Evolutionary conservation across 2,797 vertebrate species (phyloP).

Genomic region (Allobates femoralis): DNA sequence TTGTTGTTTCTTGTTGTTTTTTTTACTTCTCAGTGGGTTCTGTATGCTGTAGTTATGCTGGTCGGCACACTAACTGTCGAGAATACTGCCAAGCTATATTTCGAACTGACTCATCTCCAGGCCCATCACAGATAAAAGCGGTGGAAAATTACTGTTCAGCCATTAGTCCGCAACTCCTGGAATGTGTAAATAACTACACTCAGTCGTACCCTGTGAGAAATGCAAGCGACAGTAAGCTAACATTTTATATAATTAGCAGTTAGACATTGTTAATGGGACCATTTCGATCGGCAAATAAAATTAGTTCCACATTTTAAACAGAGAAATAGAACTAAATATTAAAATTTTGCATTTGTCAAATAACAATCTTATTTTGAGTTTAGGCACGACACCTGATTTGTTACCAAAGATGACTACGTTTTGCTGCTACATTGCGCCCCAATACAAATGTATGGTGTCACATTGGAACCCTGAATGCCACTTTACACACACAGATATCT

Average conservation of each 20-base stretch:
- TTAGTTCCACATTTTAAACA: not conserved
- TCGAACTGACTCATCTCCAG: conserved; percentile 95
- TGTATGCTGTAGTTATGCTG: conserved; percentile 93
- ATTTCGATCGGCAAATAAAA: not conserved
- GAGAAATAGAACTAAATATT: not conserved
- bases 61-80: conserved; percentile 94
- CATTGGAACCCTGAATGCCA: no score
- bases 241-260: conserved; percentile 2
- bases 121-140: conserved; percentile 92
- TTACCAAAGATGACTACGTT: no score
- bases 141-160: conserved; percentile 93
- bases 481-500: no score
- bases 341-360: not conserved
- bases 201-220: conserved; percentile 95
- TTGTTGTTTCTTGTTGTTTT: not conserved
- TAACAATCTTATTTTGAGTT: not conserved
- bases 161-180: conserved; percentile 89
- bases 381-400: no score
- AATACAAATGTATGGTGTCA: no score
- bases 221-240: conserved; percentile 92
- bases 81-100: conserved; percentile 99
- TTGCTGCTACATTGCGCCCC: no score
- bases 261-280: not conserved
- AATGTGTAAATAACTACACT: conserved; percentile 96
- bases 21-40: conserved; percentile 86